A percentile compares a stretch with the other conserved stretches of the same genome.
These are phyloP conservation scores for Mellivora capensis DNA, from an alignment of 2,113 vertebrate species.

Conservation along the genomic window DNA sequence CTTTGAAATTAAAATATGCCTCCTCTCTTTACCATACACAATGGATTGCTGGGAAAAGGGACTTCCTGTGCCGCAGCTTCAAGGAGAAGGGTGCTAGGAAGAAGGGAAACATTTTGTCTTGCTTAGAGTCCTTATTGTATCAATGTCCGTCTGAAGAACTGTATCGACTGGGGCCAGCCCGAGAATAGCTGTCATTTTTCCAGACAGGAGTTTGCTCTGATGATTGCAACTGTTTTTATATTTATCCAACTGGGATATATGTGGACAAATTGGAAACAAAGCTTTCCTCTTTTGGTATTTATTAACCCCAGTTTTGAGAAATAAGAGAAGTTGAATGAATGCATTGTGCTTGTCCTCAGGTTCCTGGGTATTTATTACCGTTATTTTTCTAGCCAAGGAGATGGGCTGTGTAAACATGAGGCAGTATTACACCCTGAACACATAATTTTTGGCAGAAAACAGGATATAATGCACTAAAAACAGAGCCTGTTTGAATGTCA, in stretches of 20 bases:
- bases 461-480: conserved; percentile 18
- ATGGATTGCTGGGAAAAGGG: neutral
- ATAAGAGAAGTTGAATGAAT: neutral
- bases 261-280: neutral
- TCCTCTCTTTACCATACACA: neutral
- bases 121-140: neutral
- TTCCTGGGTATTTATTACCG: neutral
- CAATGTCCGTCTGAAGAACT: neutral
- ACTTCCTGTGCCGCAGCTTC: neutral
- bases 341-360: neutral
- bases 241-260: neutral
- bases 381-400: neutral
- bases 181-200: neutral
- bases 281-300: neutral
- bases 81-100: neutral
- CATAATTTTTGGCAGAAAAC: conserved; percentile 32
- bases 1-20: neutral
- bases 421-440: neutral
- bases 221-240: neutral
- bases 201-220: neutral
- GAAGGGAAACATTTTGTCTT: neutral
- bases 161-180: neutral
- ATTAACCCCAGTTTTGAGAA: neutral
- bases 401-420: neutral
- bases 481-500: conserved; percentile 10